phyloP scores from a whole-genome alignment of 2,888 invertebrate species.

The Glyphotaelius pellucidus region DNA sequence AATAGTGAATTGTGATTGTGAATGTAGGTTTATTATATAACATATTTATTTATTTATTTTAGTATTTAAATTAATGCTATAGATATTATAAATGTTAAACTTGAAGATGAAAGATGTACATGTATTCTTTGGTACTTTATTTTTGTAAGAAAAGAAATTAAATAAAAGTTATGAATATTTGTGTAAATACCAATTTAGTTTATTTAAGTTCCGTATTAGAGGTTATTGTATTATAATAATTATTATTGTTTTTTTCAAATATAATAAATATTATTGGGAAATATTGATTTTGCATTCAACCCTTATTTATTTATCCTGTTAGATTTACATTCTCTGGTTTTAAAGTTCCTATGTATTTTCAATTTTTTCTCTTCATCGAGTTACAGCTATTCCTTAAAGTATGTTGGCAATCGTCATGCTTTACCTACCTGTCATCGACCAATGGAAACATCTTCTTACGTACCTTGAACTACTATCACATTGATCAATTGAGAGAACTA shows the following conservation, averaged over 20 bases:
- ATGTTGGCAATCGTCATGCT: too few species aligned
- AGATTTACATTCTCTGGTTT: too few species aligned
- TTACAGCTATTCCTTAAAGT: too few species aligned
- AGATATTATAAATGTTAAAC: not conserved
- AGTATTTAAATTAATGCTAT: not conserved
- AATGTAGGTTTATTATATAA: not conserved
- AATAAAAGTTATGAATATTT: not conserved
- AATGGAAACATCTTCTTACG: too few species aligned
- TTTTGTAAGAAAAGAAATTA: not conserved
- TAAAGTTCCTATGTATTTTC: too few species aligned
- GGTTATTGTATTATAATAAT: not conserved
- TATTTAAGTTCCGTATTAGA: not conserved
- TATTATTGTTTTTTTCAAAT: not conserved
- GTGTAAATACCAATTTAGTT: not conserved
- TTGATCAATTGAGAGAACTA: too few species aligned
- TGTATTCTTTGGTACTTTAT: not conserved
- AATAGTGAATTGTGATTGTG: not conserved
- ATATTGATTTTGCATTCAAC: not conserved
- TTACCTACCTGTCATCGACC: too few species aligned
- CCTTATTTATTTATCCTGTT: not conserved
- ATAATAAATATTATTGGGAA: not conserved
- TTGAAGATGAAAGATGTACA: not conserved
- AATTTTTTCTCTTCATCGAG: too few species aligned
- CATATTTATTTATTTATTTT: conserved; percentile 6
- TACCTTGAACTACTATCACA: too few species aligned